Percentiles rank a stretch among this genome's conserved stretches.
Evolutionary conservation across 2,113 vertebrate genomes (phyloP).

Genomic region (Rhinolophus ferrumequinum): DNA sequence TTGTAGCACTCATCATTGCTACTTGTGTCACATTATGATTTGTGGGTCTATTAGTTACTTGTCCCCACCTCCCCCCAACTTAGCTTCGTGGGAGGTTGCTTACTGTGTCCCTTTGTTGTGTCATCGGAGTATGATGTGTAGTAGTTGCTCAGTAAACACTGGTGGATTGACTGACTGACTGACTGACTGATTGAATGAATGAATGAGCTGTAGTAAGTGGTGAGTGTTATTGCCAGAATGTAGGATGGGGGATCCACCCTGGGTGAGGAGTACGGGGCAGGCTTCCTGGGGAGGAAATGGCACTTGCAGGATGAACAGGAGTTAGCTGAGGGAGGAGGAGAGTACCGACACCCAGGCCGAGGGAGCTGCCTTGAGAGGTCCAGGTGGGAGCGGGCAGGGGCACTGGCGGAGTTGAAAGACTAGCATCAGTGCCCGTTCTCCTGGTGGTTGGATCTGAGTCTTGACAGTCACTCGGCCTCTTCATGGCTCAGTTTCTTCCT

Average conservation of each 20-base stretch:
- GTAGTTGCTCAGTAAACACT: neutral
- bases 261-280: neutral
- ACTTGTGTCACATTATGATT: neutral
- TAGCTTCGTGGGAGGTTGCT: neutral
- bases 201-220: neutral
- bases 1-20: neutral
- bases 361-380: neutral
- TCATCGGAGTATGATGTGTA: neutral
- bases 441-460: neutral
- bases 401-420: neutral
- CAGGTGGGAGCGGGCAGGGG: fast-evolving
- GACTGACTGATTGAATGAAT: neutral
- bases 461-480: neutral
- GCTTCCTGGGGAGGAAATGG: neutral
- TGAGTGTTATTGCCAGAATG: neutral
- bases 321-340: neutral
- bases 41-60: neutral
- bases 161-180: neutral
- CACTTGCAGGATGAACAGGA: neutral
- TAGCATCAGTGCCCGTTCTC: neutral
- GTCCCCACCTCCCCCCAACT: neutral
- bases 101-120: neutral
- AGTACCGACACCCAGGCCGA: neutral
- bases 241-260: neutral
- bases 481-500: neutral